Evolutionary conservation across 1,140 invertebrate genomes (phyloP), one percentile per base, ranked within the genome.

Genomic region (Zaprionus inermis): DNA sequence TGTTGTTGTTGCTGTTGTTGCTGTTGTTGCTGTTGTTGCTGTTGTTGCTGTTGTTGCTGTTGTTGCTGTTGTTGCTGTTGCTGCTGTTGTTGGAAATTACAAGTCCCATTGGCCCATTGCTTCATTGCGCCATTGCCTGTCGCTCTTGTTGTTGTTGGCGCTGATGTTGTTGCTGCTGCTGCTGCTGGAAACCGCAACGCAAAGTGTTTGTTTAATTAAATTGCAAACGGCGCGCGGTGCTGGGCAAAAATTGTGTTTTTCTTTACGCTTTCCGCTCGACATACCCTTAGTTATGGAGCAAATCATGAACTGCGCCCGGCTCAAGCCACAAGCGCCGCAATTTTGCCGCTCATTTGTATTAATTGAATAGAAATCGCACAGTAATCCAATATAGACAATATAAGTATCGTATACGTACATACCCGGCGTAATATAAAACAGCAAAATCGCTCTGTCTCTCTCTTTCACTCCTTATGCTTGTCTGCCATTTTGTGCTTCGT

Each of bases 191-290:
- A 86, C 83, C 83, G 72, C 84, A 89, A 54, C 22, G 60, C 70
- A 76, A 76, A 80, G 75, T 81, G 84, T 89, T 89, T 84, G 69
- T 89, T 89, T 89, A 89, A 89, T 89, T 89, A 89, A 89, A 89
- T 89, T 89, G 78, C 77, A 75, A 78, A 72, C 54, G 36, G 74
- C 74, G 63, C 76, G 56, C 49, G 54, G 38, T 12, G 68, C 56
- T 24, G 18, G 52, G 34, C 57, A 41, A 41, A 51, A 64, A 71
- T 46, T 68, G 9, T 49, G 16, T 34, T 36, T 54, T 32, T 71
- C 5, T 24, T 16, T 18, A 32, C 18, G 6, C 12, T 36, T 41
- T 24, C 46, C 54, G 32, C 44, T 16, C 16, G 49, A 22, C 55
- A 69, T 59, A 44, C 46, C 20, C 30, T 74, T 51, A 86, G 69